These are phyloP conservation scores for Vanessa atalanta DNA, from an alignment of 1,140 invertebrate species.

Conservation along the genomic window DNA sequence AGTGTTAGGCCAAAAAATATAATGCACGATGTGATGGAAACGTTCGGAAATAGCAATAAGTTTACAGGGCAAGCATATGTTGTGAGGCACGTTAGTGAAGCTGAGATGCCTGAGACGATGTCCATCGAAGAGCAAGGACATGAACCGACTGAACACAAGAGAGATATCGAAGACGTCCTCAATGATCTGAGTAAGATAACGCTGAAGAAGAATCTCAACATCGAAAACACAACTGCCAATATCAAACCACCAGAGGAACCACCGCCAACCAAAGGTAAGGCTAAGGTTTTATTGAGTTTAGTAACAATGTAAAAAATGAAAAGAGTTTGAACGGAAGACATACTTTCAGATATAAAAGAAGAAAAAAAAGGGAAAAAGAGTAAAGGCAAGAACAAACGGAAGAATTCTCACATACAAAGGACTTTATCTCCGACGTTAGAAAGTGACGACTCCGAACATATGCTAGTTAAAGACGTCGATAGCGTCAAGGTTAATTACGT, in stretches of 20 bases:
- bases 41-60: conserved; percentile 67
- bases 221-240: conserved; percentile 75
- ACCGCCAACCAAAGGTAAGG: conserved; percentile 42
- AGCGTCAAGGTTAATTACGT: conserved; percentile 62
- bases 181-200: conserved; percentile 77
- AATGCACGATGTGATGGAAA: conserved; percentile 78
- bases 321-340: too few relatives aligned
- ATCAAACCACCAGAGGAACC: conserved; percentile 71
- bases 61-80: conserved; percentile 64
- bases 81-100: conserved; percentile 67
- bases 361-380: conserved; percentile 66
- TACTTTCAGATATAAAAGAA: conserved; percentile 52
- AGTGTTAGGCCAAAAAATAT: conserved; percentile 68
- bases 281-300: too few relatives aligned
- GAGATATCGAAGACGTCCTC: conserved; percentile 77
- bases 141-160: conserved; percentile 63
- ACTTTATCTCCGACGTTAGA: conserved; percentile 51
- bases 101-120: conserved; percentile 52
- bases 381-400: conserved; percentile 64
- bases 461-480: conserved; percentile 69
- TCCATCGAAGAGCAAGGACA: conserved; percentile 64
- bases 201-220: conserved; percentile 73
- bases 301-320: too few relatives aligned
- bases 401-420: conserved; percentile 46
- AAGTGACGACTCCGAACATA: conserved; percentile 70